phyloP scores from a whole-genome alignment of 2,888 invertebrate species.

The Nowickia ferox region DNA sequence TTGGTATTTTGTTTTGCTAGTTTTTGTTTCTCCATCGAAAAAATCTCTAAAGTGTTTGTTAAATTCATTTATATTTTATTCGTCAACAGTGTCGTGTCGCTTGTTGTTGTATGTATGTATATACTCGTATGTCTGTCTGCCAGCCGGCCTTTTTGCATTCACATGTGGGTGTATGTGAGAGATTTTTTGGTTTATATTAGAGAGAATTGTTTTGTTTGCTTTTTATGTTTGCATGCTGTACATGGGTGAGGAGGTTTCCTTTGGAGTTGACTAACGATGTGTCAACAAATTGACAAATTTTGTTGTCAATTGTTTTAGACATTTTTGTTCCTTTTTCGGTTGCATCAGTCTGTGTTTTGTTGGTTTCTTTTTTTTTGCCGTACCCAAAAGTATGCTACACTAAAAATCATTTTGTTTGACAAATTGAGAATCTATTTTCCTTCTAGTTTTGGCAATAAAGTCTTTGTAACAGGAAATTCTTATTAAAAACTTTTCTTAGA shows the following conservation, averaged over 20 bases:
- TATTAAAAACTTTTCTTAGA: no score
- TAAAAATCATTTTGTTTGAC: neutral
- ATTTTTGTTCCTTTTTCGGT: neutral
- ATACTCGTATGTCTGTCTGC: neutral
- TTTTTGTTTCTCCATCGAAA: neutral
- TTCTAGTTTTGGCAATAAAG: neutral
- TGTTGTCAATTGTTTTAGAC: constrained; percentile 53
- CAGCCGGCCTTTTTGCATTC: neutral
- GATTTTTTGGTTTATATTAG: neutral
- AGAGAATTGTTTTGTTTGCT: neutral
- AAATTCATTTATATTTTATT: constrained; percentile 62
- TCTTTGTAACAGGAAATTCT: no score
- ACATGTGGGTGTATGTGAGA: neutral
- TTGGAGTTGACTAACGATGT: constrained; percentile 49
- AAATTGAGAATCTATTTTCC: neutral
- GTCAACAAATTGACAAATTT: constrained; percentile 57
- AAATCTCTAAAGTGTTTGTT: constrained; percentile 44
- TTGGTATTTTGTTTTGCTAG: neutral
- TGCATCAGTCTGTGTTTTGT: neutral
- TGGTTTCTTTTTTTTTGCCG: neutral
- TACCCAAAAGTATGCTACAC: neutral
- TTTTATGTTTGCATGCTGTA: neutral
- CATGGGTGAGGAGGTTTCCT: constrained; percentile 14
- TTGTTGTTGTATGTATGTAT: no score
- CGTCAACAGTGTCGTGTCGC: constrained; percentile 13